Conservation (phyloP, 2,797 vertebrate genomes). For the Centropyge bicolor region DNA sequence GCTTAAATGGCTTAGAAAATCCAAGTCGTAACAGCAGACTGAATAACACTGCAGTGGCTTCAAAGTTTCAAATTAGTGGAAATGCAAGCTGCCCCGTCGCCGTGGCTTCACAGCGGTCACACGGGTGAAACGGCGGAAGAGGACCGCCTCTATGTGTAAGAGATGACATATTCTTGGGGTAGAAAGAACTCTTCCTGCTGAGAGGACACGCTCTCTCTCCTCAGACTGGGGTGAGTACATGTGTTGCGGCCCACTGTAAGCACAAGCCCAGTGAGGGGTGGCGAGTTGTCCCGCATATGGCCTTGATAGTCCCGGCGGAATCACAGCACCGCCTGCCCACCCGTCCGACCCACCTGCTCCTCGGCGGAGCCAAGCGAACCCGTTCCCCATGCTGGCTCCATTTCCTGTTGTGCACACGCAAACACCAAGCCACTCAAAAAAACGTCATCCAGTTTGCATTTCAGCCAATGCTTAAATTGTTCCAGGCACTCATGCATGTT, state of each 20-base stretch:
- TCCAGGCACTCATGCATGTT: slow-evolving; percentile 72
- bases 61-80: slow-evolving; percentile 30
- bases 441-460: slow-evolving; percentile 50
- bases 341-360: slow-evolving; percentile 68
- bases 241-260: slow-evolving; percentile 30
- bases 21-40: slow-evolving; percentile 2
- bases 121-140: slow-evolving; percentile 13
- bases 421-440: slow-evolving; percentile 21
- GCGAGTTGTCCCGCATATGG: slow-evolving; percentile 64
- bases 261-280: slow-evolving; percentile 22
- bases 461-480: slow-evolving; percentile 58
- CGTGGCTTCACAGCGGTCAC: slow-evolving; percentile 52
- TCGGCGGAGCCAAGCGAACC: slow-evolving; percentile 49
- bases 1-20: slow-evolving; percentile 13
- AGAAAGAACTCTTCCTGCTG: slow-evolving; percentile 30
- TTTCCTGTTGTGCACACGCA: slow-evolving; percentile 52
- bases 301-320: slow-evolving; percentile 35
- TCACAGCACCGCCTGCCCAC: slow-evolving; percentile 53
- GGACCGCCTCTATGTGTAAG: neutral
- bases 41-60: slow-evolving; percentile 11
- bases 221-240: slow-evolving; percentile 30
- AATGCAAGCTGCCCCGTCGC: slow-evolving; percentile 35
- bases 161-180: slow-evolving; percentile 26
- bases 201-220: slow-evolving; percentile 15
- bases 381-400: slow-evolving; percentile 41